Conservation (phyloP, 2,113 vertebrate genomes). For the Rhombomys opimus region DNA sequence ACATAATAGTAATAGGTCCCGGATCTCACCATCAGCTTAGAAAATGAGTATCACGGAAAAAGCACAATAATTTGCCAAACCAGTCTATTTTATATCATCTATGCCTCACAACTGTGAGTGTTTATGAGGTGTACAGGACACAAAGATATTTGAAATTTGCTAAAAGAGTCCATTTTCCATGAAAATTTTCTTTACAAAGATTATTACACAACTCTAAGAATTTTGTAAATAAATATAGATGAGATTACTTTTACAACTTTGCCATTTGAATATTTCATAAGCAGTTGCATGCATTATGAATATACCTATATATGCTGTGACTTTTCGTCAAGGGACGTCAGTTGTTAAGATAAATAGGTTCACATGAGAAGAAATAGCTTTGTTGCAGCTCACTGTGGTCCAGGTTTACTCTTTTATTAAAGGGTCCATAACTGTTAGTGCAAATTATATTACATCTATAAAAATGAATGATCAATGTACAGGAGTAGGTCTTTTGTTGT, state of each 20-base stretch:
- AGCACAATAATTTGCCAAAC: background rate
- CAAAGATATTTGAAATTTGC: slow-evolving; percentile 48
- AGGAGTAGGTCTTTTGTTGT: background rate
- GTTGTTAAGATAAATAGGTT: slow-evolving; percentile 15
- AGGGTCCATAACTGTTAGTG: background rate
- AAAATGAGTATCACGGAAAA: background rate
- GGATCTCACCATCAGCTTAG: background rate
- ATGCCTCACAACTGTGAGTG: background rate
- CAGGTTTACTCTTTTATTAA: background rate
- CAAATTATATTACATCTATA: background rate
- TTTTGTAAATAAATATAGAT: slow-evolving; percentile 50
- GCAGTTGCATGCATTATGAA: slow-evolving; percentile 29
- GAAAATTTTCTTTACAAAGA: slow-evolving; percentile 44
- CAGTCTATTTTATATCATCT: background rate
- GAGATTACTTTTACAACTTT: slow-evolving; percentile 45
- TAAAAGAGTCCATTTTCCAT: slow-evolving; percentile 43
- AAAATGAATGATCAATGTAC: background rate
- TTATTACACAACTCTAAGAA: slow-evolving; percentile 44
- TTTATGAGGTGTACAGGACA: background rate
- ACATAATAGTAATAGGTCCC: background rate
- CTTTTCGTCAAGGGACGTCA: slow-evolving; percentile 43
- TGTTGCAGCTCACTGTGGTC: background rate
- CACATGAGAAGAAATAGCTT: slow-evolving; percentile 42
- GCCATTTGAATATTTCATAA: slow-evolving; percentile 46
- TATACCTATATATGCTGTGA: slow-evolving; percentile 6